These are phyloP conservation scores for Morelia viridis DNA, from an alignment of 2,797 vertebrate species.

Conservation along the genomic window DNA sequence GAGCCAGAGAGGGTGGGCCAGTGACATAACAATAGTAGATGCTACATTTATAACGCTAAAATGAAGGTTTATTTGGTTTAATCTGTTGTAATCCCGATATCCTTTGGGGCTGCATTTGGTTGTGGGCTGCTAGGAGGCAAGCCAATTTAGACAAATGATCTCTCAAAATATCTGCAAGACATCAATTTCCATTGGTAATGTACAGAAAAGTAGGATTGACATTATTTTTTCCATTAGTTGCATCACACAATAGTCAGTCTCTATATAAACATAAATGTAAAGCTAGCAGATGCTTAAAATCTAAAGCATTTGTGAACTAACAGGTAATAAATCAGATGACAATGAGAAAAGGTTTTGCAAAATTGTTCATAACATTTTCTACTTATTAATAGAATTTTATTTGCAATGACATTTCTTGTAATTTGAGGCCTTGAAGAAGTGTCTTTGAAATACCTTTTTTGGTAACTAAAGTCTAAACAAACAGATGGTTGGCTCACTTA, in stretches of 20 bases:
- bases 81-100: not conserved
- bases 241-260: not conserved
- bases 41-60: not conserved
- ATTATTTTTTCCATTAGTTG: not conserved
- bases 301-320: slow-evolving; percentile 44
- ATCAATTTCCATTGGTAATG: not conserved
- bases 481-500: not conserved
- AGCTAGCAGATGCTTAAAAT: not conserved
- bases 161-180: not conserved
- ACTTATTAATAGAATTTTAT: slow-evolving; percentile 49
- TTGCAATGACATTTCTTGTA: slow-evolving; percentile 34
- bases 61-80: not conserved
- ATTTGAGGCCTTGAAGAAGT: slow-evolving; percentile 34
- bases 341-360: slow-evolving; percentile 16
- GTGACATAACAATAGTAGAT: not conserved
- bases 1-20: not conserved
- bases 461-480: not conserved
- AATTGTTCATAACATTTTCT: slow-evolving; percentile 54
- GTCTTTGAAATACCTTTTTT: not conserved
- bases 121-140: not conserved
- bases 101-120: not conserved
- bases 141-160: not conserved
- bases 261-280: not conserved
- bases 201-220: not conserved
- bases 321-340: not conserved